phyloP scores from a whole-genome alignment of 2,113 vertebrate genomes.

The Microcebus ravelobensis region DNA sequence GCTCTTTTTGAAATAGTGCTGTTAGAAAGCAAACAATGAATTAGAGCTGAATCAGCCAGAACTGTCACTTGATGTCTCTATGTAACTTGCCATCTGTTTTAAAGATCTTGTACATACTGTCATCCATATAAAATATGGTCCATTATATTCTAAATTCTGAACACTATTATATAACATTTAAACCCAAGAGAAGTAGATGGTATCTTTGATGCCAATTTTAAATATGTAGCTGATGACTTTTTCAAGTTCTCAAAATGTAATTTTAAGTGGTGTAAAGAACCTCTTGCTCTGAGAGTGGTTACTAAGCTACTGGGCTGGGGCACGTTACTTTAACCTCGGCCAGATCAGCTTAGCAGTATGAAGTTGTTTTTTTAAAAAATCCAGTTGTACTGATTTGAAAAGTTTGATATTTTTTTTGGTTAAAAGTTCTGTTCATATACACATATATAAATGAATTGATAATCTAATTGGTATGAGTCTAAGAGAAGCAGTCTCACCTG shows the following conservation, averaged over 20 bases:
- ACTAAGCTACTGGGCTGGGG: not conserved
- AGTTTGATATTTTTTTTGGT: not conserved
- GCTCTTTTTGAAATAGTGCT: slow-evolving; percentile 55
- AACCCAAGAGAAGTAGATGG: not conserved
- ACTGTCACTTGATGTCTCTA: slow-evolving; percentile 39
- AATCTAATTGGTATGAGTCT: not conserved
- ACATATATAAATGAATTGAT: not conserved
- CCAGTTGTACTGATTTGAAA: not conserved
- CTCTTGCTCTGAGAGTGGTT: not conserved
- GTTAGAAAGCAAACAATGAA: slow-evolving; percentile 54
- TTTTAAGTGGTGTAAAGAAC: not conserved
- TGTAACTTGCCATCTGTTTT: slow-evolving; percentile 38
- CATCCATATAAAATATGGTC: slow-evolving; percentile 3
- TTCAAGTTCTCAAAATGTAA: not conserved
- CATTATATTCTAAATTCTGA: slow-evolving; percentile 10
- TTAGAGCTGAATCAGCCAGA: slow-evolving; percentile 43
- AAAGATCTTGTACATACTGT: slow-evolving; percentile 10
- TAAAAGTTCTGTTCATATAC: not conserved
- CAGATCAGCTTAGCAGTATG: not conserved
- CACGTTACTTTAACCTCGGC: fast-evolving
- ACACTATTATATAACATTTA: slow-evolving; percentile 5
- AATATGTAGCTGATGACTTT: not conserved
- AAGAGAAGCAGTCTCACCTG: not conserved
- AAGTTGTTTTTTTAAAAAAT: not conserved
- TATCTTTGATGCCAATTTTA: not conserved